A percentile compares a stretch with the other conserved stretches of the same genome.
Evolutionary conservation across 2,797 vertebrate species (phyloP).

Genomic region (Sphaeramia orbicularis): DNA sequence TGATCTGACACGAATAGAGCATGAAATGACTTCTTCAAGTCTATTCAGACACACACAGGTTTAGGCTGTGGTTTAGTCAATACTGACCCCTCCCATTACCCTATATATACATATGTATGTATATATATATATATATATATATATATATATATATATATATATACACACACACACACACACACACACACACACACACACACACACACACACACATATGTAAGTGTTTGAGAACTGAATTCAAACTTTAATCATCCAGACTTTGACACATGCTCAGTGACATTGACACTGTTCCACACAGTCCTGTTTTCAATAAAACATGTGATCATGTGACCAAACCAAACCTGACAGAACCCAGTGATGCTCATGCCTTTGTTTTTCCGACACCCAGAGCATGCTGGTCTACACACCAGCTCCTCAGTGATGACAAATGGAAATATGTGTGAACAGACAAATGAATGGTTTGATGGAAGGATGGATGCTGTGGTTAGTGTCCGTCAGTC

Average conservation of each 20-base stretch:
- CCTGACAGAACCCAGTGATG: neutral
- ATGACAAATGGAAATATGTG: neutral
- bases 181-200: too few relatives aligned
- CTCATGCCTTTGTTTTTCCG: neutral
- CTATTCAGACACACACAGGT: neutral
- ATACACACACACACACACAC: too few relatives aligned
- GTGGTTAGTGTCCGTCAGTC: too few relatives aligned
- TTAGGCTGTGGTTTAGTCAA: conserved; percentile 12
- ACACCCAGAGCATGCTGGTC: neutral
- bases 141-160: too few relatives aligned
- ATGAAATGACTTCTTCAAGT: neutral
- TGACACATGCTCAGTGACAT: conserved; percentile 8
- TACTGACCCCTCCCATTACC: neutral
- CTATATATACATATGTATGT: too few relatives aligned
- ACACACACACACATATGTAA: conserved; percentile 1
- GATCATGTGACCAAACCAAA: neutral
- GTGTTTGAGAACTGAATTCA: conserved; percentile 12
- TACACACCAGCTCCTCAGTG: neutral
- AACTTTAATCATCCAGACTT: conserved; percentile 6
- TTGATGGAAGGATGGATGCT: conserved; percentile 13
- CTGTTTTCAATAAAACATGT: conserved; percentile 13
- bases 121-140: too few relatives aligned
- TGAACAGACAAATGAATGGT: conserved; percentile 9
- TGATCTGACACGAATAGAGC: conserved; percentile 4
- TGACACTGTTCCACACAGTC: neutral